Evolutionary conservation across 1,140 invertebrate genomes (phyloP).

Genomic region (Calephelis virginiensis): DNA sequence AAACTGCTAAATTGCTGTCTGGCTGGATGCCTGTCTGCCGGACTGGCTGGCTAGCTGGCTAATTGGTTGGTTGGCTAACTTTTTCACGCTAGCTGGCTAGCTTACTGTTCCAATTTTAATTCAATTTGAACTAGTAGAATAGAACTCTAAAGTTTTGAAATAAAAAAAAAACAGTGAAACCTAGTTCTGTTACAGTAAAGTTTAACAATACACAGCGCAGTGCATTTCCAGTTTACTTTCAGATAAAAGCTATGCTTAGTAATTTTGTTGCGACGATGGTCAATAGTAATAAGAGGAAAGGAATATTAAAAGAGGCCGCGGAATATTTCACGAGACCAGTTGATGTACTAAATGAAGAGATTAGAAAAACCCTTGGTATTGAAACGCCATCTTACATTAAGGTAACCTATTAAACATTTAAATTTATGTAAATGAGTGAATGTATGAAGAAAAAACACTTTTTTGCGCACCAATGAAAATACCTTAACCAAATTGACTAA

Average conservation of each 20-base stretch:
- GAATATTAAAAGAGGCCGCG: conserved; percentile 45
- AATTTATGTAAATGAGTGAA: too few relatives aligned
- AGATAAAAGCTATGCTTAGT: conserved; percentile 52
- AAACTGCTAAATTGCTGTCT: too few relatives aligned
- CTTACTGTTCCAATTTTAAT: neutral
- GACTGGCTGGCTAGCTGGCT: too few relatives aligned
- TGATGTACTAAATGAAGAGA: conserved; percentile 40
- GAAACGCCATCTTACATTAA: conserved; percentile 29
- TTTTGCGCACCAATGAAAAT: too few relatives aligned
- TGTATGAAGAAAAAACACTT: too few relatives aligned
- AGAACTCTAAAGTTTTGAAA: neutral
- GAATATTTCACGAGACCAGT: conserved; percentile 47
- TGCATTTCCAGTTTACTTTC: conserved; percentile 13
- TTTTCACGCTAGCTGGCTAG: too few relatives aligned
- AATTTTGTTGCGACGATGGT: conserved; percentile 47
- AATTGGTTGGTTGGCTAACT: too few relatives aligned
- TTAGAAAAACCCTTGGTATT: conserved; percentile 37
- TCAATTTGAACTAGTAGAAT: neutral
- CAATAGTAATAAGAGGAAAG: conserved; percentile 41
- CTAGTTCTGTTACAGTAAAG: neutral
- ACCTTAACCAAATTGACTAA: too few relatives aligned
- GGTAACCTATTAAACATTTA: conserved; percentile 18
- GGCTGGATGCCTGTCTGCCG: too few relatives aligned
- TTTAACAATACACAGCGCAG: neutral
- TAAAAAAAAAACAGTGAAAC: neutral